Conservation (phyloP, 2,113 vertebrate genomes). For the Rhynchomys soricoides region DNA sequence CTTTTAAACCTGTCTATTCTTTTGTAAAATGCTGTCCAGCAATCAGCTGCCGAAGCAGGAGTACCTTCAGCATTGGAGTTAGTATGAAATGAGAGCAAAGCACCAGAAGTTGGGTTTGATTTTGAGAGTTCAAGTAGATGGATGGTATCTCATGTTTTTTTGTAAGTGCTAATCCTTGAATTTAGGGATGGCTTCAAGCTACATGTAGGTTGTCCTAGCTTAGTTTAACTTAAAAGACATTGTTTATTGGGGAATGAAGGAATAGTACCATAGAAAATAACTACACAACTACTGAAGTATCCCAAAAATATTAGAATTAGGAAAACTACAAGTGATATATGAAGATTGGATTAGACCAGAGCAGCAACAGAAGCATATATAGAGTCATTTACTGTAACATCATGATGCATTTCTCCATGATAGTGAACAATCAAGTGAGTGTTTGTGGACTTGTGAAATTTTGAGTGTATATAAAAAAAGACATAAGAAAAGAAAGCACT, state of each 20-base stretch:
- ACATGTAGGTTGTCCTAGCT: not conserved
- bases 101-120: not conserved
- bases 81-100: not conserved
- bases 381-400: not conserved
- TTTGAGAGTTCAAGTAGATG: not conserved
- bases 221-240: not conserved
- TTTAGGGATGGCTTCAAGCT: not conserved
- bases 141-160: not conserved
- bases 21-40: not conserved
- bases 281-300: not conserved
- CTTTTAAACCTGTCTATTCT: not conserved
- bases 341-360: not conserved
- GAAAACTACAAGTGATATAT: not conserved
- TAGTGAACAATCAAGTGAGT: not conserved
- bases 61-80: rapidly evolving
- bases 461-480: not conserved
- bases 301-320: not conserved
- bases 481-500: not conserved
- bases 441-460: not conserved
- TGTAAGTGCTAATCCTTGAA: not conserved
- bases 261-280: not conserved
- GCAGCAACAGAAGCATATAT: not conserved
- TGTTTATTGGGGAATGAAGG: not conserved
- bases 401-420: not conserved
- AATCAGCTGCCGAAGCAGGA: rapidly evolving